Conservation (phyloP, 2,888 invertebrate species). For the Rhagonycha lutea region DNA sequence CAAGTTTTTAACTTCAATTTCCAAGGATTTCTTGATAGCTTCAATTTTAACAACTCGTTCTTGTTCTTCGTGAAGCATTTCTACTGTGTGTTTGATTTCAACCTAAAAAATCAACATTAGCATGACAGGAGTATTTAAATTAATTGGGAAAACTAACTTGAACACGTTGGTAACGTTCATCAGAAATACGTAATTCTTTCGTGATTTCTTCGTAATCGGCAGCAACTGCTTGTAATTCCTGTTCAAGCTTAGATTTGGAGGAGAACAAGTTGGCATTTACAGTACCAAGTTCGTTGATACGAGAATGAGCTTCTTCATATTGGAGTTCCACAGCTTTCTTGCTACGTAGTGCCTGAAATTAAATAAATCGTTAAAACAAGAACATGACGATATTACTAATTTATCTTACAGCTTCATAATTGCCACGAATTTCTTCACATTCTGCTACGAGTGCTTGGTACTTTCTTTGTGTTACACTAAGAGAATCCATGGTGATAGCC, state of each 20-base stretch:
- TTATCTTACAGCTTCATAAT: constrained; percentile 75
- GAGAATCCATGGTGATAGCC: constrained; percentile 92
- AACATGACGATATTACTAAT: not conserved
- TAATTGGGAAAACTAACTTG: constrained; percentile 56
- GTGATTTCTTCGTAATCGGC: constrained; percentile 98
- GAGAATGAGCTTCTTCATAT: constrained; percentile 87
- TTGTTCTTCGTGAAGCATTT: constrained; percentile 93
- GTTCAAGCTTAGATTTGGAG: constrained; percentile 93
- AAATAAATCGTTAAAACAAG: constrained; percentile 2
- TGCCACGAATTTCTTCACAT: constrained; percentile 93
- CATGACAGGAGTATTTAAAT: not conserved
- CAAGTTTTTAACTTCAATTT: constrained; percentile 96
- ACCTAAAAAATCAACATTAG: constrained; percentile 57
- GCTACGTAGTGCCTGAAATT: constrained; percentile 79
- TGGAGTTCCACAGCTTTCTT: constrained; percentile 89
- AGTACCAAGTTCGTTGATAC: constrained; percentile 92
- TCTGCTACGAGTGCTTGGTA: constrained; percentile 91
- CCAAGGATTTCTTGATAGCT: constrained; percentile 95
- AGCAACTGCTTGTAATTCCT: constrained; percentile 87
- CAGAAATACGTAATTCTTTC: constrained; percentile 90
- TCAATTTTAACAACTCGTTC: constrained; percentile 97
- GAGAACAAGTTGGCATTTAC: constrained; percentile 95
- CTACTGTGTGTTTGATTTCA: constrained; percentile 93
- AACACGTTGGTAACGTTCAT: constrained; percentile 94
- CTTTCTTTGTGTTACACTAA: constrained; percentile 87